Conservation (phyloP, 2,888 invertebrate genomes). For the Zhuqinia jingwanae region DNA sequence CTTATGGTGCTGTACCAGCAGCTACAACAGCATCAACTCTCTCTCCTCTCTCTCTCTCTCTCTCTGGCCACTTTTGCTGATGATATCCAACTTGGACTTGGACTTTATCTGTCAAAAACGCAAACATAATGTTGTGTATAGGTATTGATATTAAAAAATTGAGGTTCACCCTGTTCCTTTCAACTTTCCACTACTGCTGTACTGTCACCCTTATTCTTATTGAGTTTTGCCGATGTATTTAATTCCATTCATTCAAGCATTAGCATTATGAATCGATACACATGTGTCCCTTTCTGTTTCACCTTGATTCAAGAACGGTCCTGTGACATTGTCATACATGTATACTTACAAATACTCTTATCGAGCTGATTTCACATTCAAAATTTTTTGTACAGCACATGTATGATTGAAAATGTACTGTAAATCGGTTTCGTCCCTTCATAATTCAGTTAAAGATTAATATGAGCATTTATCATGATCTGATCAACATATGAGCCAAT, state of each 20-base stretch:
- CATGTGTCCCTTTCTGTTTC: neutral
- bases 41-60: slow-evolving; percentile 12
- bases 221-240: neutral
- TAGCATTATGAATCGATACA: neutral
- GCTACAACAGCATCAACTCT: slow-evolving; percentile 1
- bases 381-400: neutral
- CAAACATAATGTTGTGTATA: slow-evolving; percentile 14
- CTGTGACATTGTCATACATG: neutral
- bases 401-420: neutral
- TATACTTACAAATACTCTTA: too few relatives aligned
- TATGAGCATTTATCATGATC: slow-evolving; percentile 24
- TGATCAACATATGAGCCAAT: neutral
- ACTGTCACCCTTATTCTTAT: too few relatives aligned
- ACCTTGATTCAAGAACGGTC: neutral
- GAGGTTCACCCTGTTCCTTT: slow-evolving; percentile 5
- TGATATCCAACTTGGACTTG: slow-evolving; percentile 51
- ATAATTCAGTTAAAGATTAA: slow-evolving; percentile 30
- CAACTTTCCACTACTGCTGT: neutral
- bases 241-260: neutral
- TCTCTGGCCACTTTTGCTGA: slow-evolving; percentile 51
- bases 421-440: neutral
- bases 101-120: slow-evolving; percentile 59
- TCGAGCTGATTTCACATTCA: too few relatives aligned
- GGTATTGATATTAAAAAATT: slow-evolving; percentile 25
- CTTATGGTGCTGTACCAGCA: slow-evolving; percentile 44